Base-by-base conservation (phyloP, 2,888 invertebrate species). In the Nasonia oneida region DNA sequence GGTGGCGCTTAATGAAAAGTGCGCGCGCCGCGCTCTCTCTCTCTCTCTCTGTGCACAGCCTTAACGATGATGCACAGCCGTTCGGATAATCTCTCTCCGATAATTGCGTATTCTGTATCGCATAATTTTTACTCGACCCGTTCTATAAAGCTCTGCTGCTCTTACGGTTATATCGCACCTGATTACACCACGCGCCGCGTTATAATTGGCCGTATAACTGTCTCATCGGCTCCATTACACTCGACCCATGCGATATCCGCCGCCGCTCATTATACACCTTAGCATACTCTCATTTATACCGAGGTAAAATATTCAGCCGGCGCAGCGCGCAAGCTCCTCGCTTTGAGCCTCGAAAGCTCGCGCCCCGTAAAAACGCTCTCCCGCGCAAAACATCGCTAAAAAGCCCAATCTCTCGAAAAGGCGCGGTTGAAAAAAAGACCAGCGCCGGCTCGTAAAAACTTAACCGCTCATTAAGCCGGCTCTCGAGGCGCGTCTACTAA, bases 401-500 rank as follows among this genome's bases (percentile, higher is more conserved):
- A n/a, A 3, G 14, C 50, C 33, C 5, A 39, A 53, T 39, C 33
- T 29, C 75, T 29, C 29, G 15, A 5, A 50, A 33, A 29, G 12
- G n/a, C 12, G 64, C 67, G 23, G 67, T 8, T 57, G 18, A 61
- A 67, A 67, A 67, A 67, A 67, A 33, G 33, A 33, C 33, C 50
- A 10, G 33, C 18, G 75, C 6, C 50, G 75, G 4, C 53, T 29
- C 29, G 33, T 29, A 76, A 76, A 57, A 76, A 57, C n/a, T 76
- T 76, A 76, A 76, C 76, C 76, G 76, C 76, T 76, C 76, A 76
- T 76, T 57, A 76, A 76, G 33, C 37, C 37, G 37, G 67, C 67
- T 67, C 67, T 67, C 33, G 33, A 67, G 12, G 29, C 33, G 29
- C 67, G 29, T 67, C 67, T 10, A 29, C 29, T 33, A 33, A 29